Evolutionary conservation across 2,888 invertebrate genomes (phyloP).

Genomic region (Acronicta aceris): DNA sequence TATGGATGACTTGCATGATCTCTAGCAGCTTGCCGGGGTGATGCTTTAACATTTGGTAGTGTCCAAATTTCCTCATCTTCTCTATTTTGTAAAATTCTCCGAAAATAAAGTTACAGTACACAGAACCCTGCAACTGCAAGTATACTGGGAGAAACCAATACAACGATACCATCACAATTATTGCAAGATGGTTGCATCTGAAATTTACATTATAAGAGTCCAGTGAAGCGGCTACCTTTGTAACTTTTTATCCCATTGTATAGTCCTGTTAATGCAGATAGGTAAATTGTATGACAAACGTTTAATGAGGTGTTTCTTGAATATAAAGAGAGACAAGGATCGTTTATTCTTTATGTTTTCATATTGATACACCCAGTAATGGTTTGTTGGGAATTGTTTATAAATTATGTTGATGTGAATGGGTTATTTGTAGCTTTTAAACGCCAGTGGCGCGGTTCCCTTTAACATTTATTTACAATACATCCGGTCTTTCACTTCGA

Average conservation of each 20-base stretch:
- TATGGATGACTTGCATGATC: too few relatives aligned
- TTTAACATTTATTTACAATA: slow-evolving; percentile 66
- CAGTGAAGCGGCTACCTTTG: slow-evolving; percentile 70
- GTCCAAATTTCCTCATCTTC: too few relatives aligned
- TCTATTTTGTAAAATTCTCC: too few relatives aligned
- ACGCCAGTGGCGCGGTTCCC: slow-evolving; percentile 64
- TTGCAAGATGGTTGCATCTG: slow-evolving; percentile 35
- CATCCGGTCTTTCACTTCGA: slow-evolving; percentile 73
- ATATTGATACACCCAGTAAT: slow-evolving; percentile 67
- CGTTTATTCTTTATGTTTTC: slow-evolving; percentile 62
- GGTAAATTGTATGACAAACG: slow-evolving; percentile 75
- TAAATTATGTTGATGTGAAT: slow-evolving; percentile 74
- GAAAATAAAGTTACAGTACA: too few relatives aligned
- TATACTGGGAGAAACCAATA: slow-evolving; percentile 3
- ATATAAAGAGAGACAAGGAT: slow-evolving; percentile 70
- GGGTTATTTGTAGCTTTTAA: slow-evolving; percentile 74
- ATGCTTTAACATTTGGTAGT: too few relatives aligned
- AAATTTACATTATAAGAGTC: slow-evolving; percentile 41
- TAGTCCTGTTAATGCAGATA: slow-evolving; percentile 66
- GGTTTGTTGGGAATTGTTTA: slow-evolving; percentile 66
- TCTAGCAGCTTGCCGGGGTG: too few relatives aligned
- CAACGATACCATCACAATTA: slow-evolving; percentile 33
- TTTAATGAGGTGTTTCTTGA: slow-evolving; percentile 79
- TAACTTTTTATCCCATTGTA: slow-evolving; percentile 78
- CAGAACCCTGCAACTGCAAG: too few relatives aligned